Base-by-base conservation (phyloP, 2,113 vertebrate genomes). In the Tichodroma muraria region DNA sequence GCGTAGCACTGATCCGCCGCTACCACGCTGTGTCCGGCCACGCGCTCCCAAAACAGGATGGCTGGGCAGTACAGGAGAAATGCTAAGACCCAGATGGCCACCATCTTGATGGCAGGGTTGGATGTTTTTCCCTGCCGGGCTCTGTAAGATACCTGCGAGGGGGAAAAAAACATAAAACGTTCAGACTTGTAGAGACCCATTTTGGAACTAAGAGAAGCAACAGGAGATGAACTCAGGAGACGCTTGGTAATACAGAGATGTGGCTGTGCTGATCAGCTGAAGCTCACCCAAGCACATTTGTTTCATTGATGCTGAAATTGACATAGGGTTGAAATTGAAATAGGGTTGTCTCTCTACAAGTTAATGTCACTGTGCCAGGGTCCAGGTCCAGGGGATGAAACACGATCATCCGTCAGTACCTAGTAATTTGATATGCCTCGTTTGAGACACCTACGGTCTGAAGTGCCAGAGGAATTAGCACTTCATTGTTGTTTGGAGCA, bases 141-240 rank as follows among this genome's bases (percentile, higher is more conserved):
- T 96, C 99, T 97, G 94, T 99, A 99, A 78, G 98, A 98, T 10
- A 99, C 97, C 99, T 99, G 35, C 1, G 15, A 93, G 6, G 9
- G 35, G 17, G 5, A 24, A 56, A 72, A 63, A 63, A 50, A 21
- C 56, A 37, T 54, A 8, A 68, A 24, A n/a, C 24, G 1, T 17
- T 53, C 8, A 1, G 22, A 54, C 15, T 31, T 25, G 7, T 53
- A 65, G 30, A 61, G 28, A 24, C 44, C 9, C 6, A 2, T 23
- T 68, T 63, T 68, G 27, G 35, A 75, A 54, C 28, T 31, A 76
- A 42, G 9, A 56, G 47, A 50, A 81, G 18, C 15, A 80, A 47
- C 33, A 25, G 6, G 11, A 38, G 24, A 68, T 2, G 0, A 86
- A n/a, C 5, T 64, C 35, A 77, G 6, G 24, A 54, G 18, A 31